A percentile compares a stretch with the other conserved stretches of the same genome.
These are phyloP conservation scores for Scotopteryx bipunctaria DNA, from an alignment of 2,888 invertebrate genomes.

Conservation along the genomic window DNA sequence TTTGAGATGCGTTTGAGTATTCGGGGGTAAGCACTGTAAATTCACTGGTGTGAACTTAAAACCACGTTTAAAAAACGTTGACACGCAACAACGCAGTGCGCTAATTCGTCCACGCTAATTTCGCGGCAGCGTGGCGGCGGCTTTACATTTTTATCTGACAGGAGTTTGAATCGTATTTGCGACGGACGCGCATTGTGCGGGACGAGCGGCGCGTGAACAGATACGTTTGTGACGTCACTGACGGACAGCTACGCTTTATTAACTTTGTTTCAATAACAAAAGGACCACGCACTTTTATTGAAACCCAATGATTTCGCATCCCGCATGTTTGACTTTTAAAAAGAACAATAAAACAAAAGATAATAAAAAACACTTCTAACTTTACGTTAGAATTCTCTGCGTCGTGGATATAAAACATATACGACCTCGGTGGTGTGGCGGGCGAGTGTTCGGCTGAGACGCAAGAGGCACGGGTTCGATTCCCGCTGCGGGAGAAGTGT, in stretches of 20 bases:
- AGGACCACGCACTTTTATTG: constrained; percentile 13
- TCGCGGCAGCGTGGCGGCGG: not conserved
- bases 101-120: not conserved
- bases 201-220: constrained; percentile 25
- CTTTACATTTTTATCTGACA: constrained; percentile 13
- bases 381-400: no score
- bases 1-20: no score
- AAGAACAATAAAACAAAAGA: no score
- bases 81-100: not conserved
- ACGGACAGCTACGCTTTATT: constrained; percentile 23
- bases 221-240: constrained; percentile 28
- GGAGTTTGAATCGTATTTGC: constrained; percentile 23
- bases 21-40: no score
- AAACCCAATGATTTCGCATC: constrained; percentile 11
- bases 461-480: no score
- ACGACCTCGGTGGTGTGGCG: no score
- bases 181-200: constrained; percentile 18
- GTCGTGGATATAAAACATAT: no score
- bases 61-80: no score
- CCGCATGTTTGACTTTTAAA: constrained; percentile 5
- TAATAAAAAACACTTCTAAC: no score
- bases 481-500: no score
- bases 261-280: constrained; percentile 27
- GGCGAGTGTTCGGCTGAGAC: no score
- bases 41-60: no score